Evolutionary conservation across 2,113 vertebrate genomes (phyloP).

Genomic region (Malurus alboscapulatus): DNA sequence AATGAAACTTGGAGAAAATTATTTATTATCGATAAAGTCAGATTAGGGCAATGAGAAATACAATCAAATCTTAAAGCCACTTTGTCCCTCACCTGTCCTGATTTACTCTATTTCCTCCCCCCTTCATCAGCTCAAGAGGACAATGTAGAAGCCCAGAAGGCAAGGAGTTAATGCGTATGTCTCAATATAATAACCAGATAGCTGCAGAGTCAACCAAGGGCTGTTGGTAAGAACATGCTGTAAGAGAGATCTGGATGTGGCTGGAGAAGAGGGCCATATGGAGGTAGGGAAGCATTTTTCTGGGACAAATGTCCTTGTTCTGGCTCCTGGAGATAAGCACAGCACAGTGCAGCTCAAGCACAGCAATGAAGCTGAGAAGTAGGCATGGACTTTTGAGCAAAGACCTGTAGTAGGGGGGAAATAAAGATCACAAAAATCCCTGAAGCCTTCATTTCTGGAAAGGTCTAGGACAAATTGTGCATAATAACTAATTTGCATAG

Average conservation of each 20-base stretch:
- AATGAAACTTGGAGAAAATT: neutral
- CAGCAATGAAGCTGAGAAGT: neutral
- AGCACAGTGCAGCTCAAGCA: neutral
- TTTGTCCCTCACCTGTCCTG: fast-evolving
- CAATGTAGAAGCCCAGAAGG: neutral
- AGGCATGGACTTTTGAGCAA: neutral
- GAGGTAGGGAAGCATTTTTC: neutral
- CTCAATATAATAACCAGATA: neutral
- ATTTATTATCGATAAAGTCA: neutral
- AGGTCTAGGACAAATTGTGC: neutral
- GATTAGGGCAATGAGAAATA: neutral
- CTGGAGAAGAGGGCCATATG: neutral
- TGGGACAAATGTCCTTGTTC: neutral
- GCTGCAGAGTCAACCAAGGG: neutral
- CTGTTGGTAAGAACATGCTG: neutral
- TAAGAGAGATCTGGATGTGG: neutral
- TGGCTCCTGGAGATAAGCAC: neutral
- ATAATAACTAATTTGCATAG: neutral
- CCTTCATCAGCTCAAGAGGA: neutral
- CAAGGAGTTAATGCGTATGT: neutral
- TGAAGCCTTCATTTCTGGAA: neutral
- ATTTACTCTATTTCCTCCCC: neutral
- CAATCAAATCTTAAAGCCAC: neutral
- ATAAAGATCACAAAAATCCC: neutral
- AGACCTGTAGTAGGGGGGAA: neutral